Evolutionary conservation across 2,888 invertebrate genomes (phyloP), one percentile per base, ranked within the genome.

Genomic region (Unio delphinus): DNA sequence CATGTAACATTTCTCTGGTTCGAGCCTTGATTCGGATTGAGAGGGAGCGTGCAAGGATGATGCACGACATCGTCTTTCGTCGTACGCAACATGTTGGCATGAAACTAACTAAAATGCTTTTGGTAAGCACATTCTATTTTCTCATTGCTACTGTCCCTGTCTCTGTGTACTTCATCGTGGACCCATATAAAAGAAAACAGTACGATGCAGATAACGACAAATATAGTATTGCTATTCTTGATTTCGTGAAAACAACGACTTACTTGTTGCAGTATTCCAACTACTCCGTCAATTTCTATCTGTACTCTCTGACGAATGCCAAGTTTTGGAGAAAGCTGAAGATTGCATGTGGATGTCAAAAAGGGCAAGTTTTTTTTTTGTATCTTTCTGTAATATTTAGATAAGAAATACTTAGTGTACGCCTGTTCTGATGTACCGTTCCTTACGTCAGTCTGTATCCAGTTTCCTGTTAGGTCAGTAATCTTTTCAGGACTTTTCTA

Each of bases 71-170:
- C 3, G 58, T 71, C 7, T 58, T 67, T 17, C 58, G 58, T 6
- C 55, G 66, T 17, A 68, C 73, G 1, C 72, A 73, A 20, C 68
- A 72, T 6, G 68, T 72, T 5, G 76, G 74, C 34, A 68, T 76
- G 4, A 72, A 69, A 64, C 79, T 82, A 65, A 82, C 81, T 15
- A 74, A 72, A 63, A 80, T 82, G 80, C 60, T 80, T 4, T 61
- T 80, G 20, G 69, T 77, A 1, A 77, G 78, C 3, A 80, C 75
- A 2, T 68, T 73, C 15, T 80, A 79, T 55, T 82, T 82, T 60
- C 69, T 82, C 7, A 54, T 76, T 3, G 74, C 81, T 0, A 82
- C 79, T 8, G 70, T 75, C 4, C 81, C 81, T 4, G 76, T 80
- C 18, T 79, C 75, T 17, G 68, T 82, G 0, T 79, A 77, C 58